Evolutionary conservation across 1,140 invertebrate species (phyloP), one percentile per base, ranked within the genome.

Genomic region (Maconellicoccus hirsutus): DNA sequence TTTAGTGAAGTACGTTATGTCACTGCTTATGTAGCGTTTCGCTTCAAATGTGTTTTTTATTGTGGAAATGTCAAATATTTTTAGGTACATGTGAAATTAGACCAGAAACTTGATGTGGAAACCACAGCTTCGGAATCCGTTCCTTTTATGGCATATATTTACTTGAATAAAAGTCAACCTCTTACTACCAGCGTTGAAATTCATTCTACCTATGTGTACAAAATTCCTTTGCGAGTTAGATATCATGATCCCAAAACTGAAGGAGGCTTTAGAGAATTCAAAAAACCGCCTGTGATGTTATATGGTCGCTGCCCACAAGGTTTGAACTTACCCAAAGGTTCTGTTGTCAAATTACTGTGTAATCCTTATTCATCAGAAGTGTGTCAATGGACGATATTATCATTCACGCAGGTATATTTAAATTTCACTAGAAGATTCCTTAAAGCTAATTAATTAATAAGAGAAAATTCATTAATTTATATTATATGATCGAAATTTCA

Each of bases 211-310:
- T 66, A 66, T 16, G 3, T 66, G 10, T 66, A 66, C 22, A 25
- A 2, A 4, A 25, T 66, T 10, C 61, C 61, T 6, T 23, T 66
- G 8, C 19, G 25, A 14, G 22, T 66, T 1, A 66, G 61, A 26
- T 66, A 66, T 66, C 61, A 66, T 26, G 61, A 66, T 26, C 61
- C 61, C 25, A 66, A 66, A 26, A 26, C 25, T 4, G 61, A 26
- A 23, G 61, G 61, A 16, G 61, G 61, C 25, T 3, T 25, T 26
- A 66, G 61, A 66, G 61, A 66, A 26, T 66, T 66, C 61, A 66
- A 26, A 26, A 66, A 66, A 66, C 61, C 21, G 19, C 61, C 21
- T 3, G 61, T 66, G 10, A 66, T 19, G 16, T 66, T 66, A 16
- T 66, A 25, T 26, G 61, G 22, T 26, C 22, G 19, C 8, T 66